phyloP scores from a whole-genome alignment of 2,797 vertebrate genomes.

The Urocyon cinereoargenteus region DNA sequence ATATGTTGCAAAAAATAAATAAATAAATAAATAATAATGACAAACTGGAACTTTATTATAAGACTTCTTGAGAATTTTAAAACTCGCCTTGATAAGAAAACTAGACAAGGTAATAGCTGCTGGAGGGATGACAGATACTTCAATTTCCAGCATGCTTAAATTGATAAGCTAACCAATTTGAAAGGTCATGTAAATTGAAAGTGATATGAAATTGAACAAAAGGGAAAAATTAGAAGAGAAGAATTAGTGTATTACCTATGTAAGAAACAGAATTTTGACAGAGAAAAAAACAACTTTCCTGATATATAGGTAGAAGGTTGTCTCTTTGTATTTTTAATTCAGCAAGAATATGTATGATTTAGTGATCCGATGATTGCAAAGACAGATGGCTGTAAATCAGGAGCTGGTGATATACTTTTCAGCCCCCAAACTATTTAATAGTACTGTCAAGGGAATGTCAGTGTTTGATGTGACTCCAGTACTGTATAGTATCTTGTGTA shows the following conservation, averaged over 20 bases:
- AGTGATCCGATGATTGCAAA: neutral
- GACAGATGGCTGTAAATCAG: neutral
- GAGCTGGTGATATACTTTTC: neutral
- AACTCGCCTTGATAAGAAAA: conserved; percentile 34
- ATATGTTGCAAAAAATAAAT: neutral
- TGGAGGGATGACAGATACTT: neutral
- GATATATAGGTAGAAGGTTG: neutral
- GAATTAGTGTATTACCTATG: neutral
- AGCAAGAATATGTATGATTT: neutral
- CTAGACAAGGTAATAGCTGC: neutral
- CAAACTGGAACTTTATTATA: neutral
- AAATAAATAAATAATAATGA: neutral
- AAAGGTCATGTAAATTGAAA: neutral
- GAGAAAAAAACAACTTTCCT: neutral
- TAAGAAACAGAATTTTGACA: conserved; percentile 40
- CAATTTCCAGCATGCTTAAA: neutral
- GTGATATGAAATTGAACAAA: neutral
- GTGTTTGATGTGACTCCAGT: neutral
- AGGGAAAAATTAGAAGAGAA: neutral
- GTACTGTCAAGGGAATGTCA: neutral
- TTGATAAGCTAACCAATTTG: neutral
- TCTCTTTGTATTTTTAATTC: conserved; percentile 50
- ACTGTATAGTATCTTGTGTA: neutral
- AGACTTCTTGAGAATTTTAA: conserved; percentile 25
- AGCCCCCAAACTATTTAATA: neutral